A percentile compares a stretch with the other conserved stretches of the same genome.
These are phyloP conservation scores for Cloeon dipterum DNA, from an alignment of 2,888 invertebrate species.

Conservation along the genomic window DNA sequence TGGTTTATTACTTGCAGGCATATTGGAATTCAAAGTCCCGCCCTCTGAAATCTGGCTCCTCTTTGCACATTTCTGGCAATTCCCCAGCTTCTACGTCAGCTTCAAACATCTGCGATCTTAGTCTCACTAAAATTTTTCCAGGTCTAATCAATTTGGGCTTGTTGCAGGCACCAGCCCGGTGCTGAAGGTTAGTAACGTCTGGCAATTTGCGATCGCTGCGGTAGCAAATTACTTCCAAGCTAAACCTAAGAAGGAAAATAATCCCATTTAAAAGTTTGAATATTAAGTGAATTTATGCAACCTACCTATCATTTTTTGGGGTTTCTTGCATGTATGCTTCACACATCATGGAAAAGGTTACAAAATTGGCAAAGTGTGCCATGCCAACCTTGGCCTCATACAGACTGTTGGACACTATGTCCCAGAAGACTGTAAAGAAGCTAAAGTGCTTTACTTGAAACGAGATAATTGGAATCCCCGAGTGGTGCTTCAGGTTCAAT, in stretches of 20 bases:
- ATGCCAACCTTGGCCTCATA: slow-evolving; percentile 12
- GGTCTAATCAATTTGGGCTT: slow-evolving; percentile 13
- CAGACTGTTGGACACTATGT: slow-evolving; percentile 10
- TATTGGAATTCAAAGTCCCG: slow-evolving; percentile 14
- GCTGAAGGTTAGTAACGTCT: slow-evolving; percentile 6
- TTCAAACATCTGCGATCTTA: slow-evolving; percentile 13
- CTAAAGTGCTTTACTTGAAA: slow-evolving; percentile 13
- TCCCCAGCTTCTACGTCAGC: slow-evolving; percentile 14
- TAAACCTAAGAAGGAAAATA: slow-evolving; percentile 9
- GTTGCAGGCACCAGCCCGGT: slow-evolving; percentile 10
- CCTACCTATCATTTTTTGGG: slow-evolving; percentile 1
- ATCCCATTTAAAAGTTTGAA: background rate
- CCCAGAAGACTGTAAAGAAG: slow-evolving; percentile 13
- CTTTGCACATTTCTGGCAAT: slow-evolving; percentile 11
- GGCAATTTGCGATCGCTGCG: slow-evolving; percentile 10
- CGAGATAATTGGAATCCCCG: slow-evolving; percentile 8
- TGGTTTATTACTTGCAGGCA: slow-evolving; percentile 12
- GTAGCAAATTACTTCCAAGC: slow-evolving; percentile 13
- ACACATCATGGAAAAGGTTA: slow-evolving; percentile 14
- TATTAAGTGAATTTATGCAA: background rate
- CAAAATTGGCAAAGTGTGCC: slow-evolving; percentile 12
- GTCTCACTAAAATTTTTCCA: slow-evolving; percentile 10
- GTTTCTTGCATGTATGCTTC: slow-evolving; percentile 13
- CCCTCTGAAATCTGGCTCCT: slow-evolving; percentile 13
- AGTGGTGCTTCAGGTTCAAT: slow-evolving; percentile 1